Conservation (phyloP, 1,140 invertebrate genomes). For the Drosophila lacertosa region DNA sequence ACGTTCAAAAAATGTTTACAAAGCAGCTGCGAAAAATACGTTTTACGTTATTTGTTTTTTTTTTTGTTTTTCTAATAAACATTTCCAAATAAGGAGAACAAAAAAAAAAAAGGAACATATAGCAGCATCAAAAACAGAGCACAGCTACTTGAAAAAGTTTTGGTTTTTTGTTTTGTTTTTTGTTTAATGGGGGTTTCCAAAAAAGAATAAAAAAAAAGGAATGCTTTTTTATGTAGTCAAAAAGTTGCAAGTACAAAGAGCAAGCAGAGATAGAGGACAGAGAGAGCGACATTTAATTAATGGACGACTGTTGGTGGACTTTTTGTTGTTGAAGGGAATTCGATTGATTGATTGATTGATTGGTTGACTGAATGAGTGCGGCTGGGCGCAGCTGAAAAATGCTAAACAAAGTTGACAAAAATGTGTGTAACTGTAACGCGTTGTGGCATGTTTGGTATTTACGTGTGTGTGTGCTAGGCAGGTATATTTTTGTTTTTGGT, state of each 20-base stretch:
- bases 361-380: constrained; percentile 60
- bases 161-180: constrained; percentile 23
- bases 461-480: constrained; percentile 19
- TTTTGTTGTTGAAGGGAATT: constrained; percentile 32
- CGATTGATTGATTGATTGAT: constrained; percentile 56
- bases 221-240: constrained; percentile 50
- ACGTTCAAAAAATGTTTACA: constrained; percentile 63
- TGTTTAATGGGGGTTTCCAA: constrained; percentile 42
- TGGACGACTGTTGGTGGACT: constrained; percentile 68
- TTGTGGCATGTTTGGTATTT: constrained; percentile 12
- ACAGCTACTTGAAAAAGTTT: constrained; percentile 64
- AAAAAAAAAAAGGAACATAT: constrained; percentile 36
- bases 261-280: constrained; percentile 57
- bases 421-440: constrained; percentile 29
- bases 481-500: neutral
- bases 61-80: constrained; percentile 60
- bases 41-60: constrained; percentile 35
- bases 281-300: constrained; percentile 70
- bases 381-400: constrained; percentile 64
- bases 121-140: constrained; percentile 45
- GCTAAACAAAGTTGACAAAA: constrained; percentile 64
- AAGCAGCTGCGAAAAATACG: constrained; percentile 52
- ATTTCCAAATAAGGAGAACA: constrained; percentile 39
- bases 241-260: constrained; percentile 68
- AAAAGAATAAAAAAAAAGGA: constrained; percentile 57